Evolutionary conservation across 2,888 invertebrate genomes (phyloP).

Genomic region (Parelbella ahira): DNA sequence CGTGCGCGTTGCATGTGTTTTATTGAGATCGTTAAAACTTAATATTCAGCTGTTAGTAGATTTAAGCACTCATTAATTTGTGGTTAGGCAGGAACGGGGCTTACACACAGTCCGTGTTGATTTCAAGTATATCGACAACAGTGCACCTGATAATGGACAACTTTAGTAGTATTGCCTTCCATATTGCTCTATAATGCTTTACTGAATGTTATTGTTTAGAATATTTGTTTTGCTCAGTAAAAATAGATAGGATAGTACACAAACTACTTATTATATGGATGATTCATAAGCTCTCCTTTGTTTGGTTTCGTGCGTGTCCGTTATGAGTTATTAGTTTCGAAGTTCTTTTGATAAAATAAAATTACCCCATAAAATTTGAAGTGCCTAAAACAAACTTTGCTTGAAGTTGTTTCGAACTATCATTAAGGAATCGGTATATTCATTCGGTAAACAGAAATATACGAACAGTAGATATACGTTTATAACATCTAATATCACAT

Average conservation of each 20-base stretch:
- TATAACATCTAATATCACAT: too few species aligned
- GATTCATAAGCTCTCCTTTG: constrained; percentile 26
- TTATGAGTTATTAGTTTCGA: constrained; percentile 16
- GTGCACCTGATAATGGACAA: too few species aligned
- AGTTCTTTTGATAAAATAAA: constrained; percentile 14
- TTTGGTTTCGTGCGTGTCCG: constrained; percentile 21
- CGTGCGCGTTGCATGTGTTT: constrained; percentile 13
- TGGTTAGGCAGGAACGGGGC: constrained; percentile 35
- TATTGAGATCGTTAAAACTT: constrained; percentile 20
- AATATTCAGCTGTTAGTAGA: constrained; percentile 13
- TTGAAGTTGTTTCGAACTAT: constrained; percentile 1
- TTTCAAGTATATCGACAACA: too few species aligned
- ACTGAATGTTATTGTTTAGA: too few species aligned
- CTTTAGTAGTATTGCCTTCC: too few species aligned
- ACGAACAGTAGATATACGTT: too few species aligned
- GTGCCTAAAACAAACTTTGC: not conserved
- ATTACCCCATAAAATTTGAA: constrained; percentile 14
- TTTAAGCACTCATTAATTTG: constrained; percentile 55
- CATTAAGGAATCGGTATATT: too few species aligned
- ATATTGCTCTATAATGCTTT: too few species aligned
- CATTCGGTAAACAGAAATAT: too few species aligned
- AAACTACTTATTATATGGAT: constrained; percentile 8
- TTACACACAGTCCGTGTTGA: constrained; percentile 2
- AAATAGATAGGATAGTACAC: too few species aligned
- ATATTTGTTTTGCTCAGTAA: too few species aligned